These are phyloP conservation scores for Zaprionus camerounensis DNA, from an alignment of 1,140 invertebrate species.

Conservation along the genomic window DNA sequence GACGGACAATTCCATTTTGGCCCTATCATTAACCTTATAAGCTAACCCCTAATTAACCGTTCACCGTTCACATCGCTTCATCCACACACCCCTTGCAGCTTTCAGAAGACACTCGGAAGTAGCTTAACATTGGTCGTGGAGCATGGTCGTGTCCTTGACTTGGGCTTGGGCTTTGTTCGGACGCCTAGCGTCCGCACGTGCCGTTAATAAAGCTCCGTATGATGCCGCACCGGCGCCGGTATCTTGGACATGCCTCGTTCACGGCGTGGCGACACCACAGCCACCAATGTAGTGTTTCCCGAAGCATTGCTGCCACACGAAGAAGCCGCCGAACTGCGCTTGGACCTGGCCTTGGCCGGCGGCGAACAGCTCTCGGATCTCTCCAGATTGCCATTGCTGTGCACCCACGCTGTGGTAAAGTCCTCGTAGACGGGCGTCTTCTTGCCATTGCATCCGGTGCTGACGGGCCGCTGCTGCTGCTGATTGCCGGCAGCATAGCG, in stretches of 20 bases:
- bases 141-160: conserved; percentile 10
- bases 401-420: conserved; percentile 89
- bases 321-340: conserved; percentile 79
- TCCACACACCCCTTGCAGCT: conserved; percentile 14
- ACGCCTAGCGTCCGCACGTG: conserved; percentile 68
- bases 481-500: conserved; percentile 86
- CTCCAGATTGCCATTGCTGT: conserved; percentile 88
- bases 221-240: conserved; percentile 80
- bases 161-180: conserved; percentile 49
- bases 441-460: conserved; percentile 75
- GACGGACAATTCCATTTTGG: conserved; percentile 72
- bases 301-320: conserved; percentile 77
- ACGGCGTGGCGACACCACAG: conserved; percentile 72
- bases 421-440: conserved; percentile 87
- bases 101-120: conserved; percentile 65
- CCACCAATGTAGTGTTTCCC: neutral
- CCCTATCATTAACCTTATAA: conserved; percentile 59
- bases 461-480: conserved; percentile 3
- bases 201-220: conserved; percentile 84
- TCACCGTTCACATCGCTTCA: neutral
- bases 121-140: conserved; percentile 18
- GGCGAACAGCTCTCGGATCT: conserved; percentile 82
- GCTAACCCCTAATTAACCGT: conserved; percentile 17
- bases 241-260: conserved; percentile 81
- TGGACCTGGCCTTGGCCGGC: conserved; percentile 74